A percentile compares a stretch with the other conserved stretches of the same genome.
Evolutionary conservation across 2,888 invertebrate species (phyloP).

Genomic region (Adelphocoris suturalis): DNA sequence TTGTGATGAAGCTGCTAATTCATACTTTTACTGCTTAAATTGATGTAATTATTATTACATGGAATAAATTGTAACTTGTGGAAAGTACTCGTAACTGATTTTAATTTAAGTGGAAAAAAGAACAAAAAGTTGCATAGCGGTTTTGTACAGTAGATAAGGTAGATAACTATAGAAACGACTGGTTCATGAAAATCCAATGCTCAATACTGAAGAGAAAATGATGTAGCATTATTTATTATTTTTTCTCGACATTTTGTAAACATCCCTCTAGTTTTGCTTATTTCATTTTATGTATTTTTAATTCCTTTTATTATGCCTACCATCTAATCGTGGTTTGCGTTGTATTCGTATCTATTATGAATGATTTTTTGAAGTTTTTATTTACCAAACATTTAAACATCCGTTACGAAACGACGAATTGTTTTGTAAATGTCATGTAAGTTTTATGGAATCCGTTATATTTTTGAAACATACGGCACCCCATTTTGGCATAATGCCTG

Average conservation of each 20-base stretch:
- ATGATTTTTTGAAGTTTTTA: not conserved
- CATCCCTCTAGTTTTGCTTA: conserved; percentile 36
- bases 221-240: conserved; percentile 66
- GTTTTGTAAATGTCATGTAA: not conserved
- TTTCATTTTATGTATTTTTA: conserved; percentile 51
- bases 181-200: conserved; percentile 74
- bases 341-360: conserved; percentile 19
- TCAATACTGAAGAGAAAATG: conserved; percentile 72
- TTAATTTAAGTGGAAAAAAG: conserved; percentile 9
- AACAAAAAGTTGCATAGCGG: conserved; percentile 46
- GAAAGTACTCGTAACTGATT: conserved; percentile 17
- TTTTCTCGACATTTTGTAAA: conserved; percentile 55
- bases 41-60: conserved; percentile 64
- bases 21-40: conserved; percentile 60
- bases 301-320: not conserved
- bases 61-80: conserved; percentile 37
- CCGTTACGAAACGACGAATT: not conserved
- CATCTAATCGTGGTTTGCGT: not conserved
- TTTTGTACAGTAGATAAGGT: conserved; percentile 71
- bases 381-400: not conserved
- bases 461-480: not conserved
- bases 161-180: conserved; percentile 74
- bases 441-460: not conserved
- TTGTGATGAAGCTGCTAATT: conserved; percentile 71
- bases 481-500: not conserved